Base-by-base conservation (phyloP, 2,113 vertebrate species). In the Forbesichthys agassizii region DNA sequence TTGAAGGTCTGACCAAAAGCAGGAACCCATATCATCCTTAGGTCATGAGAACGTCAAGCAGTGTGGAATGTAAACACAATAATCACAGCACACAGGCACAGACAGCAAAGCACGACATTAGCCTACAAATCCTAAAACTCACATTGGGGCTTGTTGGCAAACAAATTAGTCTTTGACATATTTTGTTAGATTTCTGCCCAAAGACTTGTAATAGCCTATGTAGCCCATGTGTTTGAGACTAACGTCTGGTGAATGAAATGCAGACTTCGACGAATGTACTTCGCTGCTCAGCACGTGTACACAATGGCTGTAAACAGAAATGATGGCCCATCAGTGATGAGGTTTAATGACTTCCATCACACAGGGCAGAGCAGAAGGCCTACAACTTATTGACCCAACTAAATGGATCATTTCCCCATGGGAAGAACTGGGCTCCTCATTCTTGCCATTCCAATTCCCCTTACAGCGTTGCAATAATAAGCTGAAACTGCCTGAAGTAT, bases 361-460 rank as follows among this genome's bases (percentile, higher is more conserved):
- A 74, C 36, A 74, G 73, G 61, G 68, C 66, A 56, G 33, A 78
- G 73, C 42, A 57, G 54, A 47, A 14, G 12, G 16, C 11, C 42
- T 49, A 63, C 46, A 82, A 71, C 71, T 69, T 80, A 88, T 85
- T 84, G 84, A 89, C 77, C 64, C 53, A 59, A 65, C 80, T 84
- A 77, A 89, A 86, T 79, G 82, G 74, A 59, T 74, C 48, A 74
- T 79, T 83, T 84, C 83, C 81, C 80, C 12, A 48, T 20, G 62
- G 16, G 52, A 56, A 18, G 9, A 75, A 73, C 80, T 77, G 79
- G 78, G 79, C 73, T 72, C 73, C 77, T 82, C 33, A 80, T 69
- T 66, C 51, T 61, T 65, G 47, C 46, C 64, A 27, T 58, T 73
- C 69, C 64, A 83, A 55, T 79, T 87, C 66, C 66, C 64, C n/a